phyloP scores from a whole-genome alignment of 2,113 vertebrate species.

The Labeo catla region DNA sequence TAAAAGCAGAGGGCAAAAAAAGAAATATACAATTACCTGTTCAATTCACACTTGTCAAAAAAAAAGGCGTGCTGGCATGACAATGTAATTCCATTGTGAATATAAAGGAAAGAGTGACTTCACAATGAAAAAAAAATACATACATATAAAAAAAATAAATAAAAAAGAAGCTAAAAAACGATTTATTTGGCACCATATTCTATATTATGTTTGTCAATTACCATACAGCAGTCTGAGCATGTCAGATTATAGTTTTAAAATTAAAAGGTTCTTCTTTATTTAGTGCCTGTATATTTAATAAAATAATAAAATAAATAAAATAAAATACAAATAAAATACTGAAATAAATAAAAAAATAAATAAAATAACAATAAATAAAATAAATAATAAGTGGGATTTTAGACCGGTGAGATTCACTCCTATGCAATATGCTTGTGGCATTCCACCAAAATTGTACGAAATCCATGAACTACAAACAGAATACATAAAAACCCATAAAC shows the following conservation, averaged over 20 bases:
- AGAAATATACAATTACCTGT: constrained; percentile 54
- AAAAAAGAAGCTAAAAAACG: no score
- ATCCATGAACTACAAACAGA: not conserved
- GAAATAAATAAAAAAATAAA: no score
- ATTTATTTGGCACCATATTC: no score
- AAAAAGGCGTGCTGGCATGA: constrained; percentile 29
- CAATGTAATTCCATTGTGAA: constrained; percentile 55
- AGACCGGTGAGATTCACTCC: not conserved
- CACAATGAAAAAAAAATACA: not conserved
- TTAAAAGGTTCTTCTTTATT: no score
- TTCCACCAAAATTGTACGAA: not conserved
- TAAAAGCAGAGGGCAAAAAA: constrained; percentile 26
- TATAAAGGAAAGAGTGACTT: constrained; percentile 50
- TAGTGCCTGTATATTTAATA: no score
- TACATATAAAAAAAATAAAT: not conserved
- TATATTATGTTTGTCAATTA: no score
- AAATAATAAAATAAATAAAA: no score
- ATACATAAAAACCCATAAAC: not conserved
- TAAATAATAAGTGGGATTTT: no score
- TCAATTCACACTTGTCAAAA: constrained; percentile 53
- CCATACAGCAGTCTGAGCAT: no score
- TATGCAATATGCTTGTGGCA: not conserved
- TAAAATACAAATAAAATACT: no score
- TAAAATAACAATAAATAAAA: not conserved
- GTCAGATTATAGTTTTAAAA: no score